phyloP scores from a whole-genome alignment of 2,888 invertebrate genomes.

The Temnothorax unifasciatus region DNA sequence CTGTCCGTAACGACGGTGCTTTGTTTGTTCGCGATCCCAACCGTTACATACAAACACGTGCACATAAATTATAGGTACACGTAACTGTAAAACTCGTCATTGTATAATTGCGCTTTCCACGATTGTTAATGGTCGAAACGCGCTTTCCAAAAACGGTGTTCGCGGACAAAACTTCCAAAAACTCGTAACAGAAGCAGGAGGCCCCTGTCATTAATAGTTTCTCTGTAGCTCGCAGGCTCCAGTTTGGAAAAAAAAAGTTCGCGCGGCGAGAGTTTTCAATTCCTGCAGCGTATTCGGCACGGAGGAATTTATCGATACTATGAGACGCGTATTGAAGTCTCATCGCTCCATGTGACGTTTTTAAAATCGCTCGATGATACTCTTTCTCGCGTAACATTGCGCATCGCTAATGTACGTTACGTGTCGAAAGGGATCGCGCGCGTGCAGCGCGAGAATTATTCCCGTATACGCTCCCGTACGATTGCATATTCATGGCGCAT shows the following conservation, averaged over 20 bases:
- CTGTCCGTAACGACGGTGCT: not conserved
- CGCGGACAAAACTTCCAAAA: not conserved
- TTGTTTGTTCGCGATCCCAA: not conserved
- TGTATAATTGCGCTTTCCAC: not conserved
- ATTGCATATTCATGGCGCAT: constrained; percentile 40
- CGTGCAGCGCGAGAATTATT: constrained; percentile 27
- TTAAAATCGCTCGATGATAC: not conserved
- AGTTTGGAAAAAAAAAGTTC: not conserved
- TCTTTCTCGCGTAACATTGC: constrained; percentile 22
- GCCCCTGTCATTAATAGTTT: not conserved
- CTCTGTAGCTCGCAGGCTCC: not conserved
- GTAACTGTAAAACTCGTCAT: not conserved
- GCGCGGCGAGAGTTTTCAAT: not conserved
- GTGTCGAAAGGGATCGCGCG: not conserved
- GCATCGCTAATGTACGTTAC: constrained; percentile 25
- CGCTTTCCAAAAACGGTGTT: not conserved
- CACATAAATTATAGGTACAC: not conserved
- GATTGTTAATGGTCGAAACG: not conserved
- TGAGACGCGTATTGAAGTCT: not conserved
- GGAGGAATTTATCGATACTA: not conserved
- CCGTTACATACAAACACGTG: not conserved
- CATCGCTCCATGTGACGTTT: not conserved
- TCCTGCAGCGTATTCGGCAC: not conserved
- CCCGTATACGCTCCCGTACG: not conserved
- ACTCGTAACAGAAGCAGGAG: not conserved